phyloP scores from a whole-genome alignment of 2,888 invertebrate species.

The Andrena dorsata region DNA sequence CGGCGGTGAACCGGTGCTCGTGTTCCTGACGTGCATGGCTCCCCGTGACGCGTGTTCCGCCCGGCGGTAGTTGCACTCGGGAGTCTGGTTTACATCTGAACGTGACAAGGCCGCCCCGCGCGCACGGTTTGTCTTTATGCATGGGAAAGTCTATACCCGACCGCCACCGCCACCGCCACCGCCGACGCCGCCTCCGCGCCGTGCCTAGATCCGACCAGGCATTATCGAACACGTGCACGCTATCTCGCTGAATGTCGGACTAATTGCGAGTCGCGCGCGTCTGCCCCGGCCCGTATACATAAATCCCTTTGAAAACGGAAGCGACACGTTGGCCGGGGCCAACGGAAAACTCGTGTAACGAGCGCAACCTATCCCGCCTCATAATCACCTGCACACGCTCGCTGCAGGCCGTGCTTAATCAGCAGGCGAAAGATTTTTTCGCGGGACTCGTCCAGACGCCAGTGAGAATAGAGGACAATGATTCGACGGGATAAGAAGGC shows the following conservation, averaged over 20 bases:
- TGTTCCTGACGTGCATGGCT: conserved; percentile 80
- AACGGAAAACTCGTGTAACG: conserved; percentile 64
- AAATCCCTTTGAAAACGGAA: conserved; percentile 69
- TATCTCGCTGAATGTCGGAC: conserved; percentile 70
- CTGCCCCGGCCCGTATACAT: conserved; percentile 33
- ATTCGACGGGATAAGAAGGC: not conserved
- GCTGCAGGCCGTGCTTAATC: conserved; percentile 43
- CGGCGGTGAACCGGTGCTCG: conserved; percentile 68
- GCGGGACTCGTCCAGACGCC: not conserved
- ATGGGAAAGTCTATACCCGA: conserved; percentile 77
- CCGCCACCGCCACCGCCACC: not conserved
- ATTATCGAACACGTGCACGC: conserved; percentile 69
- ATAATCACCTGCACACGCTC: conserved; percentile 41
- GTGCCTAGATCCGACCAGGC: conserved; percentile 66
- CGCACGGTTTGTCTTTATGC: conserved; percentile 80
- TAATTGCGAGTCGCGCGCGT: conserved; percentile 68
- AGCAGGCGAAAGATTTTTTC: not conserved
- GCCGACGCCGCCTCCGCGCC: conserved; percentile 22
- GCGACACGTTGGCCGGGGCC: conserved; percentile 36
- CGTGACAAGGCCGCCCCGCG: conserved; percentile 79
- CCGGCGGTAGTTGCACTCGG: conserved; percentile 70
- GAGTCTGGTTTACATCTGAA: conserved; percentile 79
- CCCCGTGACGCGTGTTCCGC: conserved; percentile 76
- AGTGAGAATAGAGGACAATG: not conserved
- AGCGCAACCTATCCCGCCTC: conserved; percentile 34